Percentiles rank a stretch among this genome's conserved stretches.
phyloP scores from a whole-genome alignment of 2,797 vertebrate genomes.

The Scomberomorus guttatus region DNA sequence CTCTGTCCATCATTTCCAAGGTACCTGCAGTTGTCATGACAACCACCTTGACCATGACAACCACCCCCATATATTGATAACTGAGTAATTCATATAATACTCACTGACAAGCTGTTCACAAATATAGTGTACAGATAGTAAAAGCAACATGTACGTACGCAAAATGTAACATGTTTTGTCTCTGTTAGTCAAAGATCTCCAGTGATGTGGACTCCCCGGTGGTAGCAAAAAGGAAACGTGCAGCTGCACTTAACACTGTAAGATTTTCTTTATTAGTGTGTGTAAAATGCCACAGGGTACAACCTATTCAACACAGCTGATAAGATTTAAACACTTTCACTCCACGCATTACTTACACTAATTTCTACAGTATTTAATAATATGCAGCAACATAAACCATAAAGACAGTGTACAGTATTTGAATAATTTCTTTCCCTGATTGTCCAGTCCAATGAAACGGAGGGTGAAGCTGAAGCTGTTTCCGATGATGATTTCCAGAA shows the following conservation, averaged over 20 bases:
- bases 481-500: constrained; percentile 84
- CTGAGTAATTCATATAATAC: no score
- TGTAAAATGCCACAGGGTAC: neutral
- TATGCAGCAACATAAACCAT: neutral
- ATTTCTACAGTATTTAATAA: neutral
- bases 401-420: neutral
- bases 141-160: neutral
- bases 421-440: constrained; percentile 8
- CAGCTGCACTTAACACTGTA: constrained; percentile 68
- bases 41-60: constrained; percentile 33
- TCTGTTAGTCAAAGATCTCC: constrained; percentile 63
- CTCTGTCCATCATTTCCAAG: constrained; percentile 23
- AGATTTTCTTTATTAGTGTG: constrained; percentile 32
- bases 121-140: neutral
- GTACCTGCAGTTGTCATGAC: constrained; percentile 60
- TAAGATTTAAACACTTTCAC: constrained; percentile 6
- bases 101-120: neutral
- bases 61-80: neutral
- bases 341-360: neutral
- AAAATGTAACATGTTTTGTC: constrained; percentile 3
- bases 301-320: neutral
- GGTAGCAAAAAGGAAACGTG: constrained; percentile 68
- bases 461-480: constrained; percentile 40
- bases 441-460: constrained; percentile 76
- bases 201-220: constrained; percentile 80